Evolutionary conservation across 2,888 invertebrate species (phyloP), one percentile per base, ranked within the genome.

Genomic region (Drosophila rubida): DNA sequence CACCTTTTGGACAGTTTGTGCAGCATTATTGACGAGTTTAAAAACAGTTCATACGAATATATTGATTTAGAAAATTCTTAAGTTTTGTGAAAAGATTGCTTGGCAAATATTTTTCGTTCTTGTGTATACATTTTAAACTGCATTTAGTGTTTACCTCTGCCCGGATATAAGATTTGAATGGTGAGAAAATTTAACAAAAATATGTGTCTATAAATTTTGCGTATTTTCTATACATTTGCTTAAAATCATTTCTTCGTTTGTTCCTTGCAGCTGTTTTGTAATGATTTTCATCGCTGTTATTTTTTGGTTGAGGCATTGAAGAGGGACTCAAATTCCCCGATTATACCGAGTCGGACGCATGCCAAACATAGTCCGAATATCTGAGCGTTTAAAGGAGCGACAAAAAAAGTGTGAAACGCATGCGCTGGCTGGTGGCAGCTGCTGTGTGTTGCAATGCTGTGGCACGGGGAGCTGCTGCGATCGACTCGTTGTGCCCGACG

Each of bases 341-440:
- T 63, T 67, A 71, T 44, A 61, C 49, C 76, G 50, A 64, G 76
- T 75, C 25, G 69, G 53, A 69, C 72, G 84, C 82, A 83, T 86
- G 69, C 82, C 87, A 79, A 80, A 69, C 77, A 86, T 83, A 77
- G 75, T 51, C 48, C 59, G 71, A 67, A 86, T 83, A 78, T 66
- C 78, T 71, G 46, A 41, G 58, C 69, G 69, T 69, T 61, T 53
- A 48, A 41, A 8, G 48, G 39, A 46, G 45, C n/a, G 30, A 19
- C 2, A 49, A 69, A 70, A 67, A 66, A 84, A 75, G 83, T 87
- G 83, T 84, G 87, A 83, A 85, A 80, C 78, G 78, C 80, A 80
- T 81, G 85, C 78, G 82, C 75, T 60, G 44, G 58, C 70, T 55
- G 58, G 19, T 19, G 19, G n/a, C n/a, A n/a, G n/a, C n/a, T n/a